Percentiles rank a stretch among this genome's conserved stretches.
Evolutionary conservation across 2,113 vertebrate genomes (phyloP).

Genomic region (Regulus satrapa): DNA sequence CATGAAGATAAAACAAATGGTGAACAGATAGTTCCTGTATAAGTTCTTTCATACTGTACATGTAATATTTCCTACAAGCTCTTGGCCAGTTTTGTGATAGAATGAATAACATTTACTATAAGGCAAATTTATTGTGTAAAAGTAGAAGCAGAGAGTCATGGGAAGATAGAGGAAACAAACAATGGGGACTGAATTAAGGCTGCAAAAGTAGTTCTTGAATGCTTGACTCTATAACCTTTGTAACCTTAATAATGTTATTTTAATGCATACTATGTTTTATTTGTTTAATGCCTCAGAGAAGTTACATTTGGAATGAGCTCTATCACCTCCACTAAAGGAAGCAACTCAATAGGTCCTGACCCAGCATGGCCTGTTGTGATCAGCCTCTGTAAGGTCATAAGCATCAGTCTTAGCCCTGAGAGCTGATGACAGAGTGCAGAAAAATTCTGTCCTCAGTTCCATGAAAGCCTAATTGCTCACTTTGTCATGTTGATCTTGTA

Average conservation of each 20-base stretch:
- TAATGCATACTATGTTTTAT: constrained; percentile 13
- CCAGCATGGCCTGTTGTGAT: neutral
- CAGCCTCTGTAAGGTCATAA: neutral
- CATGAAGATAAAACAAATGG: neutral
- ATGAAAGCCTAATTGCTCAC: constrained; percentile 15
- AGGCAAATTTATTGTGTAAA: neutral
- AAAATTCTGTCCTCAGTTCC: neutral
- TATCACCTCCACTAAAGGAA: constrained; percentile 25
- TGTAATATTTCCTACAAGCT: neutral
- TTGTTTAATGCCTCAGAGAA: constrained; percentile 36
- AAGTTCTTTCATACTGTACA: neutral
- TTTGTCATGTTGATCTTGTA: constrained; percentile 29
- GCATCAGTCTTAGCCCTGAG: neutral
- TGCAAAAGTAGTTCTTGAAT: neutral
- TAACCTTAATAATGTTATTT: constrained; percentile 1
- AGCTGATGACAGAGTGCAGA: neutral
- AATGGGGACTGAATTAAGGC: neutral
- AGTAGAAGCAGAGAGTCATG: neutral
- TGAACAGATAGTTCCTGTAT: neutral
- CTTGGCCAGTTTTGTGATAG: neutral
- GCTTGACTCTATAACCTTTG: neutral
- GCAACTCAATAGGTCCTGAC: neutral
- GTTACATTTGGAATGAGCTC: constrained; percentile 45
- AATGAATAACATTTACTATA: neutral
- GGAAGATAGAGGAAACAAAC: neutral